These are phyloP conservation scores for Leptosomus discolor DNA, from an alignment of 2,113 vertebrate species.

Conservation along the genomic window DNA sequence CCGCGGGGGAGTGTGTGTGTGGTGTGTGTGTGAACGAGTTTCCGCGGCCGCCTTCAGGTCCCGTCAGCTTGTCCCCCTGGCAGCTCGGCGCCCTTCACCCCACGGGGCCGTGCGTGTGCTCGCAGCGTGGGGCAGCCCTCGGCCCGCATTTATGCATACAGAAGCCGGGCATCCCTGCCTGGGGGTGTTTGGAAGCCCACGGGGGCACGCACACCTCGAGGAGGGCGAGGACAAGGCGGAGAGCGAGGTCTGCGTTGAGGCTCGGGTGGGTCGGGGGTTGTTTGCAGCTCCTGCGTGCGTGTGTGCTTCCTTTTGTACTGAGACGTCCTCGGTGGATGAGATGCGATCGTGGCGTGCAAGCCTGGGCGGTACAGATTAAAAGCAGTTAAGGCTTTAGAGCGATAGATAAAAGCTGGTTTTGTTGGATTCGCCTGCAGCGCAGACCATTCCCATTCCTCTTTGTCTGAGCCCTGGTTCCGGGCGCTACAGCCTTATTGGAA, in stretches of 20 bases:
- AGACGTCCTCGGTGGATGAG: not conserved
- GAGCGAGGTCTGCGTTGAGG: not conserved
- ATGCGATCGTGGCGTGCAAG: constrained; percentile 28
- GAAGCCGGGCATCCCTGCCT: not conserved
- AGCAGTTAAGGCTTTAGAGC: constrained; percentile 60
- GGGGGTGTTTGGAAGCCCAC: not conserved
- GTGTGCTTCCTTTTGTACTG: constrained; percentile 16
- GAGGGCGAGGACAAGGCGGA: not conserved
- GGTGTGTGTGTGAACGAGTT: too few species aligned
- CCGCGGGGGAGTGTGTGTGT: too few species aligned
- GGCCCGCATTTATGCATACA: not conserved
- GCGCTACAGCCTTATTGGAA: constrained; percentile 73
- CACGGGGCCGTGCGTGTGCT: not conserved
- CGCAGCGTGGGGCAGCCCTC: not conserved
- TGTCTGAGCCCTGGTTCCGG: constrained; percentile 74
- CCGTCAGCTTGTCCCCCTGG: not conserved
- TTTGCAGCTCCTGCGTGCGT: not conserved
- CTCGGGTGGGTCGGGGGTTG: not conserved
- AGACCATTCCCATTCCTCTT: constrained; percentile 72
- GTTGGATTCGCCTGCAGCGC: constrained; percentile 70
- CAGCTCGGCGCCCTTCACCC: not conserved
- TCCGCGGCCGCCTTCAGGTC: not conserved
- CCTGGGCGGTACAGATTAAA: constrained; percentile 65
- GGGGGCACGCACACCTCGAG: not conserved
- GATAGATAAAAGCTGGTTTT: constrained; percentile 67